Evolutionary conservation across 2,888 invertebrate species (phyloP), one percentile per base, ranked within the genome.

Genomic region (Oscheius sp.): DNA sequence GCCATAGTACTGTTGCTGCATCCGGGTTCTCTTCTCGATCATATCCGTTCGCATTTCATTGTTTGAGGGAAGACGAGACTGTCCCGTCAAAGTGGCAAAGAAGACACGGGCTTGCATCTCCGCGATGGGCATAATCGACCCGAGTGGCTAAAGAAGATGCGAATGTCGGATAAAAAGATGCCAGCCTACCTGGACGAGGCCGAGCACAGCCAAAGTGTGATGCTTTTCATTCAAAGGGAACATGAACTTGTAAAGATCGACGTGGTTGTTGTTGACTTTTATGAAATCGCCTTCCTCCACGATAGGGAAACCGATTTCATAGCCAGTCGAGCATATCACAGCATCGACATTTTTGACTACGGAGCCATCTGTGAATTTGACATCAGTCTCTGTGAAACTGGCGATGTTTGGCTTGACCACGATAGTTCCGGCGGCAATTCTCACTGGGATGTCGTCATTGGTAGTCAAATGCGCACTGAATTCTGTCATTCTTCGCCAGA

Each of bases 361-460:
- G 2, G 78, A 71, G 25, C 84, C 85, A 69, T 86, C 84, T 16
- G 83, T 79, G 74, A 85, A 86, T 16, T 76, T 59, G 18, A 86
- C 73, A 21, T 76, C 77, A 23, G 58, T 76, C 16, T 78, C 79
- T 0, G 78, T 77, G 77, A 85, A 86, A 45, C 64, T 56, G 35
- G 58, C 55, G 72, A 86, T 85, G 73, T 79, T 78, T 49, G 84
- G 80, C 70, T 85, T 84, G 16, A 80, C 77, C 18, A 72, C 52
- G 25, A 85, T 75, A 1, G 81, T 84, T 49, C 84, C 84, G 59
- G 86, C 88, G 72, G 89, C 87, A 55, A 91, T 89, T 56, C 90
- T 86, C 72, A 89, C 88, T 1, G 90, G 90, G 2, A 91, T 85
- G 41, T 90, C 90, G 80, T 91, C 91, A 76, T 90, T 90, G 63